These are phyloP conservation scores for Rhagonycha fulva DNA, from an alignment of 2,888 invertebrate species.

Conservation along the genomic window DNA sequence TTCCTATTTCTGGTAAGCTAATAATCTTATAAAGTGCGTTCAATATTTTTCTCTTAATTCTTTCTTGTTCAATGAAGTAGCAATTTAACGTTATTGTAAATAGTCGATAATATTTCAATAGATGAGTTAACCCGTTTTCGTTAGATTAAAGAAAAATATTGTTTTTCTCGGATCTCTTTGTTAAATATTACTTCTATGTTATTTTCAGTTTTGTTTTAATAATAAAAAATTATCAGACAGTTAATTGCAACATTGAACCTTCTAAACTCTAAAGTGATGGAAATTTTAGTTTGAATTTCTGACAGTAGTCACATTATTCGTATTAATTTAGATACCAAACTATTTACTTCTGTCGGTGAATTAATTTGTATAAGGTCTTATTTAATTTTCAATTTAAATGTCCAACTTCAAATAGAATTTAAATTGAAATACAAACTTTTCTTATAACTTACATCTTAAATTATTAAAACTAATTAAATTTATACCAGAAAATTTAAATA, in stretches of 20 bases:
- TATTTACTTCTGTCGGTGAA: too few species aligned
- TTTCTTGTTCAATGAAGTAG: neutral
- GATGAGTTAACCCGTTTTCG: neutral
- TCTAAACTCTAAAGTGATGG: too few species aligned
- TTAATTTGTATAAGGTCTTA: neutral
- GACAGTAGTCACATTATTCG: too few species aligned
- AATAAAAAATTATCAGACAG: neutral
- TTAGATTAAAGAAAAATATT: neutral
- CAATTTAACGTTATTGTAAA: neutral
- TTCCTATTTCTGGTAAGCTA: neutral
- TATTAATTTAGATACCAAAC: too few species aligned
- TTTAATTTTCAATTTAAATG: neutral
- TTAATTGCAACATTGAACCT: neutral
- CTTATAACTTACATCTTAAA: neutral
- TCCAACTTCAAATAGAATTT: neutral
- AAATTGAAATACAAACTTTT: neutral
- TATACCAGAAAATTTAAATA: too few species aligned
- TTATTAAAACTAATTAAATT: too few species aligned
- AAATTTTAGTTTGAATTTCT: neutral
- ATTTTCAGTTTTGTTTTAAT: neutral
- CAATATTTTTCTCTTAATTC: neutral
- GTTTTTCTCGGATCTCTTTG: neutral
- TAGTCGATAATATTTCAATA: neutral
- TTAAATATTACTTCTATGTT: neutral
- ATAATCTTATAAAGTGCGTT: neutral